A percentile compares a stretch with the other conserved stretches of the same genome.
phyloP scores from a whole-genome alignment of 2,113 vertebrate genomes.

The Candoia aspera region DNA sequence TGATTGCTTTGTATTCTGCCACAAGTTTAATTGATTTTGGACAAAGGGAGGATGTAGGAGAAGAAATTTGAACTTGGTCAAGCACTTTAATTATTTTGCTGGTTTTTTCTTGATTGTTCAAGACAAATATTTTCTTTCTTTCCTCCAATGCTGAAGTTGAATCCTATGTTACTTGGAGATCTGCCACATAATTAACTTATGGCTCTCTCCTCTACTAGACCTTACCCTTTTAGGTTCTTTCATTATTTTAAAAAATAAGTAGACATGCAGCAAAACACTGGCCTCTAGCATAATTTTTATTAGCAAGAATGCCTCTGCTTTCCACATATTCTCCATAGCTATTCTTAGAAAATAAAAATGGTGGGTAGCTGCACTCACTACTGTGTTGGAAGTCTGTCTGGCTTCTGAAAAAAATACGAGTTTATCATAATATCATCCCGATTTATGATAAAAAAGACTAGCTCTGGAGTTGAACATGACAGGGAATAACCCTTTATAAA shows the following conservation, averaged over 20 bases:
- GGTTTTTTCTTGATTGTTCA: slow-evolving; percentile 15
- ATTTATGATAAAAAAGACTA: background rate
- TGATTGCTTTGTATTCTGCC: background rate
- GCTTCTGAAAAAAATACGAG: background rate
- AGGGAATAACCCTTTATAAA: background rate
- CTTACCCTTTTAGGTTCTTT: no score
- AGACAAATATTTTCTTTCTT: background rate
- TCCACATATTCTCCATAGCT: no score
- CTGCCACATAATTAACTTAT: no score
- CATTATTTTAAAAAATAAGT: no score
- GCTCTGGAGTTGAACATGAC: background rate
- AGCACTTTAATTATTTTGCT: background rate
- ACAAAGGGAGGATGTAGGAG: background rate
- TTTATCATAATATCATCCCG: no score
- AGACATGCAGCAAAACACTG: no score
- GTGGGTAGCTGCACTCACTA: background rate
- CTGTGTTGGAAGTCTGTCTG: background rate
- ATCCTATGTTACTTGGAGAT: background rate
- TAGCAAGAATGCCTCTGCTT: no score
- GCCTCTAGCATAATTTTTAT: no score
- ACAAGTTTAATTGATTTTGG: background rate
- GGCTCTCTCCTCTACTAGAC: no score
- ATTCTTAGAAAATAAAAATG: no score
- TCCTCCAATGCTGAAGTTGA: background rate
- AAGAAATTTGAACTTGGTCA: background rate